phyloP scores from a whole-genome alignment of 2,888 invertebrate species.

The Melitaea athalia region DNA sequence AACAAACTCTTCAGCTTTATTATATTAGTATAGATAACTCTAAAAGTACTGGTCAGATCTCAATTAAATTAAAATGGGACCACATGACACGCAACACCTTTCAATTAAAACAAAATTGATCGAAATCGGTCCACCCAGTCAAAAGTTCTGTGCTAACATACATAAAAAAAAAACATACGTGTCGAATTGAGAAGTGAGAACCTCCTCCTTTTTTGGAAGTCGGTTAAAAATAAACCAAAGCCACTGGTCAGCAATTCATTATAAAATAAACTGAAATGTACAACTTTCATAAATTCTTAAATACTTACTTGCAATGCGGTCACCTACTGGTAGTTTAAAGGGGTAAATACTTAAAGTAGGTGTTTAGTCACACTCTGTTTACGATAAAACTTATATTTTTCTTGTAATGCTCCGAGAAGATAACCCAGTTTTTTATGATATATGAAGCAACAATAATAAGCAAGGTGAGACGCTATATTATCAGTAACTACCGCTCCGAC shows the following conservation, averaged over 20 bases:
- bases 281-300: conserved; percentile 27
- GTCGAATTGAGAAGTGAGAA: no score
- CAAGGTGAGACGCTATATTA: conserved; percentile 9
- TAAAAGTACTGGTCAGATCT: no score
- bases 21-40: no score
- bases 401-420: conserved; percentile 19
- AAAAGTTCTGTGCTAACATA: no score
- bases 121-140: no score
- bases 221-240: no score
- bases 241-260: not conserved
- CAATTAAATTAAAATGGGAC: no score
- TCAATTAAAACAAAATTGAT: no score
- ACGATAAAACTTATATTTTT: conserved; percentile 29
- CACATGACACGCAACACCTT: no score
- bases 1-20: no score
- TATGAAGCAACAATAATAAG: conserved; percentile 1
- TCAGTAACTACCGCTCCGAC: not conserved
- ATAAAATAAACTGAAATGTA: conserved; percentile 2
- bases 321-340: conserved; percentile 19
- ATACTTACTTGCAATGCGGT: conserved; percentile 22
- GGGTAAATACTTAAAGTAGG: conserved; percentile 23
- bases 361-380: conserved; percentile 35
- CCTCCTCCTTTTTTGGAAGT: not conserved
- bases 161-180: no score
- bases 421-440: conserved; percentile 12